Evolutionary conservation across 2,797 vertebrate genomes (phyloP), one percentile per base, ranked within the genome.

Genomic region (Eurystomus glaucurus): DNA sequence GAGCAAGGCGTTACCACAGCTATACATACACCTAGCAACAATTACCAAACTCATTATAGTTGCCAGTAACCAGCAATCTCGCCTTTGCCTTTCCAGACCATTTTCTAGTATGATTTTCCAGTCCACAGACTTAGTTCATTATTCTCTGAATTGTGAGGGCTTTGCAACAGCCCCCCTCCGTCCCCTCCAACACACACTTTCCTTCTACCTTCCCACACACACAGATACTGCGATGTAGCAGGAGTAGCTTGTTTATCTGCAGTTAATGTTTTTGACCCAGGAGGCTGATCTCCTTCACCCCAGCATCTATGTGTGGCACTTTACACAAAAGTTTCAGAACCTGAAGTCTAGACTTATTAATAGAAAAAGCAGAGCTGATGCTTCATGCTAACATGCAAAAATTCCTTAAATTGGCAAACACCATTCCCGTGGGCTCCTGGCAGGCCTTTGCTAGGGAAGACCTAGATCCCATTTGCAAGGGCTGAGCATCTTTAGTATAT

Each of bases 191-290:
- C 21, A 17, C 21, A 16, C 41, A 9, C 19, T 39, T 76, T 69
- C 29, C n/a, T 87, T 80, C 68, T 60, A 8, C 55, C 43, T 54
- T 35, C 55, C 37, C 35, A 39, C 0, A 0, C 21, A 52, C 18
- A 62, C 25, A 50, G 82, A 61, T 39, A 76, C 14, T 68, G n/a
- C 5, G 3, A 75, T 68, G 88, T 70, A 89, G 78, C 45, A 83
- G 75, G 69, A 91, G 69, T 37, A 88, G 39, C 45, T 88, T 85
- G 78, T 55, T 92, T 88, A 71, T 75, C 92, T 77, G 75, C 33
- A 80, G 60, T 50, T 91, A 58, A 46, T 85, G 37, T 82, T 95
- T 90, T 69, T 55, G 57, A 94, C 57, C 60, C 87, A 39, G 41
- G 23, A 94, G 64, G 64, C 26, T 52, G 81, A 92, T 85, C 71